Conservation (phyloP, 92 coral and sea anemone species). For the Porites cylindrica region DNA sequence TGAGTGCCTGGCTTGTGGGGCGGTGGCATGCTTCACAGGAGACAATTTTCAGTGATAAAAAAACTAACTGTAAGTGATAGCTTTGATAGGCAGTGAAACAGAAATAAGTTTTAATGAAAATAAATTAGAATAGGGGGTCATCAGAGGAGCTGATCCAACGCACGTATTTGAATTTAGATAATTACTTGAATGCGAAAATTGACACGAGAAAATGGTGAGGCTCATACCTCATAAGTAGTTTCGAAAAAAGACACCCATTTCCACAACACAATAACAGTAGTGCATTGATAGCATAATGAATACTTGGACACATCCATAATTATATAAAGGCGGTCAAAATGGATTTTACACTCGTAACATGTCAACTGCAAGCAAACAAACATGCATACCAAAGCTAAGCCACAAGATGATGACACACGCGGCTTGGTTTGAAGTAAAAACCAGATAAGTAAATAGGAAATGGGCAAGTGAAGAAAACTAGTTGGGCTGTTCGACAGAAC, state of each 20-base stretch:
- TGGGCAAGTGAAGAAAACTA: neutral
- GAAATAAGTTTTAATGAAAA: neutral
- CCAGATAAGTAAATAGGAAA: neutral
- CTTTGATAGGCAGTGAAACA: neutral
- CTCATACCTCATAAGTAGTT: neutral
- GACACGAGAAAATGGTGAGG: neutral
- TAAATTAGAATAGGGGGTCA: too few relatives aligned
- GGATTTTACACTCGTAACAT: constrained; percentile 24
- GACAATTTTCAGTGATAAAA: constrained; percentile 7
- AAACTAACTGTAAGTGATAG: neutral
- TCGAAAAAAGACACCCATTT: neutral
- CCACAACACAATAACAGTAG: neutral
- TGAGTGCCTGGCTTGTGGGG: neutral
- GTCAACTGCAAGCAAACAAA: constrained; percentile 3
- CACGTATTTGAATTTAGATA: too few relatives aligned
- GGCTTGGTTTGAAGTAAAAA: too few relatives aligned
- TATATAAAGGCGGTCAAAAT: constrained; percentile 21
- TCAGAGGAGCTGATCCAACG: too few relatives aligned
- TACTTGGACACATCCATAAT: constrained; percentile 33
- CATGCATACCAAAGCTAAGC: neutral
- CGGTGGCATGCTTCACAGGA: constrained; percentile 1
- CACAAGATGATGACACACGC: too few relatives aligned
- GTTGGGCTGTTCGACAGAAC: neutral
- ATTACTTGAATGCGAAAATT: too few relatives aligned
- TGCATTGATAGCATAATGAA: neutral